These are phyloP conservation scores for Daboia siamensis DNA, from an alignment of 2,113 vertebrate species.

Conservation along the genomic window DNA sequence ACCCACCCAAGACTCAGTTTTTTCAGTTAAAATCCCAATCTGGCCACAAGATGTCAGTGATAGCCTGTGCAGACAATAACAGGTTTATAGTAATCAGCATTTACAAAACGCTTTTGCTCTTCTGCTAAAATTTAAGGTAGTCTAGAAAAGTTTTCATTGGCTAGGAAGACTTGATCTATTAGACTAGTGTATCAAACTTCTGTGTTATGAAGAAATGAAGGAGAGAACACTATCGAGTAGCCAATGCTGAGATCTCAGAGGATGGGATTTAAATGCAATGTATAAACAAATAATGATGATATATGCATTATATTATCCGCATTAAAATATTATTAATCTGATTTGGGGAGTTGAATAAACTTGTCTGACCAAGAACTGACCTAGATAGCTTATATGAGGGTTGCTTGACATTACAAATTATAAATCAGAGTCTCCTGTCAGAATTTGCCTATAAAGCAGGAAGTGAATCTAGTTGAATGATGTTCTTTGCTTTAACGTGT, in stretches of 20 bases:
- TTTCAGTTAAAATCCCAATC: background rate
- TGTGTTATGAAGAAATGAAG: background rate
- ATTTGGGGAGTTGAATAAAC: background rate
- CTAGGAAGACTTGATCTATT: background rate
- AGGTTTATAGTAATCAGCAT: background rate
- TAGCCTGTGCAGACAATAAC: conserved; percentile 25
- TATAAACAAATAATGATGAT: background rate
- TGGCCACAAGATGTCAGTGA: conserved; percentile 62
- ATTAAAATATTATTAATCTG: background rate
- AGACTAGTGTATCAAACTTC: background rate
- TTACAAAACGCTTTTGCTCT: background rate
- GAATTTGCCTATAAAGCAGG: background rate
- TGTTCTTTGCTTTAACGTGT: background rate
- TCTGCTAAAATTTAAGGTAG: conserved; percentile 61
- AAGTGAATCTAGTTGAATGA: background rate
- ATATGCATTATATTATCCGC: background rate
- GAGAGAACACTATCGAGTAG: background rate
- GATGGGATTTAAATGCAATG: background rate
- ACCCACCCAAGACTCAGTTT: background rate
- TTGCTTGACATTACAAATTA: background rate
- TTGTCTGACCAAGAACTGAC: background rate
- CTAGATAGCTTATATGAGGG: background rate
- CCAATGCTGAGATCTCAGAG: background rate
- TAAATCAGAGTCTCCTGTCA: background rate
- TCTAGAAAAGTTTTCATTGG: conserved; percentile 5